Conservation (phyloP, 1,140 invertebrate species). For the Zaprionus nigranus region DNA sequence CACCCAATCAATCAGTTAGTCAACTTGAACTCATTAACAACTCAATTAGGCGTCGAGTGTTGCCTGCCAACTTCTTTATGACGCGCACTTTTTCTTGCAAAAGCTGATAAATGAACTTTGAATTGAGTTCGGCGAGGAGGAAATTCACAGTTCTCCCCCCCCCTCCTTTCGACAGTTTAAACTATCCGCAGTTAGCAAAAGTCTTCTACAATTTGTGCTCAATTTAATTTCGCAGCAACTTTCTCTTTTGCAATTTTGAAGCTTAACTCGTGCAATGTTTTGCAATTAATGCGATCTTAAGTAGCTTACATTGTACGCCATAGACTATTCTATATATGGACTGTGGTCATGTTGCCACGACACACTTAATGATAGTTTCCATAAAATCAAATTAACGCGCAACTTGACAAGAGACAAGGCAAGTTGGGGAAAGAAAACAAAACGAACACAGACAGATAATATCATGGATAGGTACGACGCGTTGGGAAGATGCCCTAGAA, state of each 20-base stretch:
- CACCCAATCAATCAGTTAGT: constrained; percentile 50
- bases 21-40: constrained; percentile 31
- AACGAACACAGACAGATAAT: constrained; percentile 1
- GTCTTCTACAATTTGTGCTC: background rate
- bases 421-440: background rate
- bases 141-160: background rate
- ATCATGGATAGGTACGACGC: background rate
- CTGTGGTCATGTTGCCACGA: constrained; percentile 2
- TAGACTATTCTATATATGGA: constrained; percentile 13
- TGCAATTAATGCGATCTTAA: constrained; percentile 21
- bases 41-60: constrained; percentile 23
- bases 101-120: constrained; percentile 1
- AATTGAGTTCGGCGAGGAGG: background rate
- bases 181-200: background rate
- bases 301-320: background rate
- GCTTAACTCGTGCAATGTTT: constrained; percentile 5
- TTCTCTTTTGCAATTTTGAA: background rate
- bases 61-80: constrained; percentile 5
- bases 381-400: constrained; percentile 67
- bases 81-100: background rate
- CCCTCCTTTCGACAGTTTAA: background rate
- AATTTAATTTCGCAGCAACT: background rate
- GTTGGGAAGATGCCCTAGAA: background rate
- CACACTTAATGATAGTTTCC: constrained; percentile 41
- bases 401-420: constrained; percentile 17